Evolutionary conservation across 2,797 vertebrate species (phyloP).

Genomic region (Danio tinwini): DNA sequence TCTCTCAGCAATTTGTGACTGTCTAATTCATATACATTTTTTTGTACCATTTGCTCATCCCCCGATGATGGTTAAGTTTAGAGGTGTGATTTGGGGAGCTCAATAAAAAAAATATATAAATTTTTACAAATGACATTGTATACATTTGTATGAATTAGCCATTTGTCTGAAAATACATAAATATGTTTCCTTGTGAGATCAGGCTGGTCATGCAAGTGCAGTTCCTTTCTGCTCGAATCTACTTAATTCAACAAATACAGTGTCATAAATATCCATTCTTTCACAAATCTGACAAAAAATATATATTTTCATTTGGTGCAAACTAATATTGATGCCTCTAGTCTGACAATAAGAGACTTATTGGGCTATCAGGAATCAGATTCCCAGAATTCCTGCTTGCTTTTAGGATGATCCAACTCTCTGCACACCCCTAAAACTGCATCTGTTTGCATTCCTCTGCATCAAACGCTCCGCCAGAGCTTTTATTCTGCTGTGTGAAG

Average conservation of each 20-base stretch:
- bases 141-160: too few species aligned
- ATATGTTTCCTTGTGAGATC: too few species aligned
- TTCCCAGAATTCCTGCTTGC: not conserved
- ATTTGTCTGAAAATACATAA: too few species aligned
- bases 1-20: too few species aligned
- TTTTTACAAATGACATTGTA: too few species aligned
- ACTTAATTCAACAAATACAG: not conserved
- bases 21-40: too few species aligned
- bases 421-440: not conserved
- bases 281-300: not conserved
- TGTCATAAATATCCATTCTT: not conserved
- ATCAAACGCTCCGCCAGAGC: slow-evolving; percentile 4
- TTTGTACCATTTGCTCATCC: too few species aligned
- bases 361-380: not conserved
- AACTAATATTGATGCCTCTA: not conserved
- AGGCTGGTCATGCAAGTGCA: not conserved
- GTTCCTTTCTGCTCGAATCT: not conserved
- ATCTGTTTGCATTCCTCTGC: not conserved
- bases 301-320: not conserved
- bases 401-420: not conserved
- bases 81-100: too few species aligned
- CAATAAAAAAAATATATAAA: too few species aligned
- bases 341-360: not conserved
- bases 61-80: too few species aligned
- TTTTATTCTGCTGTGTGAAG: slow-evolving; percentile 43